Evolutionary conservation across 2,888 invertebrate genomes (phyloP), one percentile per base, ranked within the genome.

Genomic region (Drosophila prostipennis): DNA sequence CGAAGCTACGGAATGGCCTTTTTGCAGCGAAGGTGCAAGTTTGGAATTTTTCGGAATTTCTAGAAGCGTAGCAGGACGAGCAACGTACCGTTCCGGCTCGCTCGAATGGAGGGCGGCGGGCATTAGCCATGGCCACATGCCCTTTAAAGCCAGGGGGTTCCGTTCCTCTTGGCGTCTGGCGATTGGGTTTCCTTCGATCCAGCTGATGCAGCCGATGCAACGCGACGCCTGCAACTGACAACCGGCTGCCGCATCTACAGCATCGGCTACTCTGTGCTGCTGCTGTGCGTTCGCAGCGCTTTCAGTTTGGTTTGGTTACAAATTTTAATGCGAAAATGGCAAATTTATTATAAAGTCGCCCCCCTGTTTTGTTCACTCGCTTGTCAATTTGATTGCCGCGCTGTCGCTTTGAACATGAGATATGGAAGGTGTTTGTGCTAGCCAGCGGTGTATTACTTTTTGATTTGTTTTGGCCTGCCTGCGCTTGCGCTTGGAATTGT

Each of bases 241-340:
- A 32, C 26, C 26, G 26, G 26, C 26, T 26, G 26, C 26, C 4
- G 26, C 26, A 46, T 23, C 23, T 7, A 11, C 40, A 26, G 56
- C 53, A 26, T 5, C 26, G 5, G 5, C 26, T 26, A 6, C 26
- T 26, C 26, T 26, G 19, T 19, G 19, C 19, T 19, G 19, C n/a
- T n/a, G n/a, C n/a, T n/a, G n/a, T n/a, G n/a, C 19, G 19, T 19
- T 19, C 19, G 19, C 67, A 48, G 58, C 68, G 51, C 52, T 67
- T 67, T 61, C 63, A 56, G 70, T 72, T 80, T 67, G 75, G 75
- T 78, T 78, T 70, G 82, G 69, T 87, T 81, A 84, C 85, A 84
- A 87, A 89, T 89, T 89, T 89, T 89, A 89, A 89, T 89, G 84
- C 89, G 87, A 89, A 89, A 89, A 89, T 89, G 89, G 87, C 89